Evolutionary conservation across 2,888 invertebrate species (phyloP).

Genomic region (Bombylius major): DNA sequence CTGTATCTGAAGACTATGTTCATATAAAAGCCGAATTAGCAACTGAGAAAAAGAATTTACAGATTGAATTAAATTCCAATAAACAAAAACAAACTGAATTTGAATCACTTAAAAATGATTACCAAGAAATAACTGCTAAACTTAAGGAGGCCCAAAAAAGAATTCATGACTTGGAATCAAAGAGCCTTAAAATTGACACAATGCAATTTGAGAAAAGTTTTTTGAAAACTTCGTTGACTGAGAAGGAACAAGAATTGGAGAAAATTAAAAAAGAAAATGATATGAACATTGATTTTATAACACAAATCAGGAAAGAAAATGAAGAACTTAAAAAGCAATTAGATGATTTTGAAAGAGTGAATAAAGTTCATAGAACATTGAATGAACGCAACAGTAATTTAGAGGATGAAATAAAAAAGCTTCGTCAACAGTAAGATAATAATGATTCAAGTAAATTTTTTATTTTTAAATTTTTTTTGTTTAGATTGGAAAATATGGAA

Average conservation of each 20-base stretch:
- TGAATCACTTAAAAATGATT: slow-evolving; percentile 28
- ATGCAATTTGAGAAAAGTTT: slow-evolving; percentile 52
- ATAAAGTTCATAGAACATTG: slow-evolving; percentile 66
- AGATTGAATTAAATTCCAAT: slow-evolving; percentile 35
- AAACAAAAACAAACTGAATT: slow-evolving; percentile 26
- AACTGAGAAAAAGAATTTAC: slow-evolving; percentile 67
- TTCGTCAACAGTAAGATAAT: slow-evolving; percentile 45
- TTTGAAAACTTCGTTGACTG: slow-evolving; percentile 55
- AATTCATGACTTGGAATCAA: slow-evolving; percentile 28
- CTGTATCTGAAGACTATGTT: slow-evolving; percentile 73
- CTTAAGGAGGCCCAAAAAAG: slow-evolving; percentile 28
- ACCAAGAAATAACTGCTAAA: slow-evolving; percentile 27
- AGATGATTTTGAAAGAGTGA: slow-evolving; percentile 74
- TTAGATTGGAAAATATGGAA: slow-evolving; percentile 50
- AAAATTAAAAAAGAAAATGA: slow-evolving; percentile 54
- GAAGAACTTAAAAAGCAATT: slow-evolving; percentile 69
- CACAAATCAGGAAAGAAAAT: slow-evolving; percentile 58
- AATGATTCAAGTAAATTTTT: slow-evolving; percentile 36
- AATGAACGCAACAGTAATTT: slow-evolving; percentile 62
- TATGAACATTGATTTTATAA: slow-evolving; percentile 55
- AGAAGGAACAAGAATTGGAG: slow-evolving; percentile 61
- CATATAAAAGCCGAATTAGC: slow-evolving; percentile 69
- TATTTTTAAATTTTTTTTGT: background rate
- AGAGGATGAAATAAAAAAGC: slow-evolving; percentile 60
- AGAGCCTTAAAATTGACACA: slow-evolving; percentile 23